A percentile compares a stretch with the other conserved stretches of the same genome.
Conservation (phyloP, 2,113 vertebrate genomes). For the Sakesphorus luctuosus region DNA sequence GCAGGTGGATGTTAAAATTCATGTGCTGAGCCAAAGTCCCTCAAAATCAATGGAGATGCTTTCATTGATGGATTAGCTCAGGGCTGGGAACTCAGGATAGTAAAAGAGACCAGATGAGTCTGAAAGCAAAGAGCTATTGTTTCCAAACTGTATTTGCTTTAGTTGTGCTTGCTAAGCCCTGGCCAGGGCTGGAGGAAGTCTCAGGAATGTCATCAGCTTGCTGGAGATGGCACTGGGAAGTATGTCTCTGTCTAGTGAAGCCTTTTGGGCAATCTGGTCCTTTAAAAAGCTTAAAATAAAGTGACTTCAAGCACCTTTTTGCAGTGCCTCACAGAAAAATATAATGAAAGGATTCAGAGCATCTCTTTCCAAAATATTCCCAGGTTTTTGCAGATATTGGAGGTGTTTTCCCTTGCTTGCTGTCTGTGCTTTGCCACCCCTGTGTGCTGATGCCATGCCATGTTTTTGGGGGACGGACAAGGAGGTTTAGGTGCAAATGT, state of each 20-base stretch:
- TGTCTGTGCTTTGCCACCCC: not conserved
- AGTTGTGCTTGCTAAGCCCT: not conserved
- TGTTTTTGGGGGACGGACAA: not conserved
- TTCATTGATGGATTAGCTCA: not conserved
- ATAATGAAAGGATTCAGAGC: not conserved
- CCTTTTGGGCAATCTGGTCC: not conserved
- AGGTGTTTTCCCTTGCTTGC: not conserved
- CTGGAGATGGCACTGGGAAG: not conserved
- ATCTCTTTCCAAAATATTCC: not conserved
- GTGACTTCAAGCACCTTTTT: not conserved
- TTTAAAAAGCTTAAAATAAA: not conserved
- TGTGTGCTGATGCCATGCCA: fast-evolving
- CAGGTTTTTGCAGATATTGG: not conserved
- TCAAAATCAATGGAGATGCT: not conserved
- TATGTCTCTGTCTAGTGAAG: not conserved
- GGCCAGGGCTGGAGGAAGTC: not conserved
- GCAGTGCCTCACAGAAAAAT: not conserved
- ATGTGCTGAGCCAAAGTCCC: not conserved
- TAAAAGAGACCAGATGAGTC: not conserved
- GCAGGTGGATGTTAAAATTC: not conserved
- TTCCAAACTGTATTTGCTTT: not conserved
- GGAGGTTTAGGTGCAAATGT: not conserved
- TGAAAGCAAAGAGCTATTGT: not conserved
- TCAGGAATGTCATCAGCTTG: not conserved
- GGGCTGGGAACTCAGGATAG: not conserved